Conservation (phyloP, 1,140 invertebrate species). For the Apis cerana region DNA sequence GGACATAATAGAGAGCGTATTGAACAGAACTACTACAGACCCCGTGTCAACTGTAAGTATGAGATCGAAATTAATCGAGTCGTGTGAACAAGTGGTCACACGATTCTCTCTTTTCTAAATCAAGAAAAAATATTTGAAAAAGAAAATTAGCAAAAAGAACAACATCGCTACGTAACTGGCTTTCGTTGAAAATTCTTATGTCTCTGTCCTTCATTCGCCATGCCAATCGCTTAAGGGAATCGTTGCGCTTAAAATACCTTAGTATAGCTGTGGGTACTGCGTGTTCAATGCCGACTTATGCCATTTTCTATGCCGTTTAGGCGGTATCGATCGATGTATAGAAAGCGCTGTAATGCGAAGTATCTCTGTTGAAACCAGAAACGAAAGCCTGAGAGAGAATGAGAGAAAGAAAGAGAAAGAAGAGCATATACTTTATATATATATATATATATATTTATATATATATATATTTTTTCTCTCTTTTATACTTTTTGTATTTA, state of each 20-base stretch:
- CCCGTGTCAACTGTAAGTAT: slow-evolving; percentile 46
- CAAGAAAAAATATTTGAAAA: not conserved
- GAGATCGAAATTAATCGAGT: not conserved
- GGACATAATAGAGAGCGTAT: slow-evolving; percentile 25
- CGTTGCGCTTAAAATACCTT: slow-evolving; percentile 59
- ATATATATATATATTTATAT: not conserved
- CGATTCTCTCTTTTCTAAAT: slow-evolving; percentile 1
- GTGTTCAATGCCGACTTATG: slow-evolving; percentile 48
- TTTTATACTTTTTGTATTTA: slow-evolving; percentile 6
- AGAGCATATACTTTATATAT: too few species aligned
- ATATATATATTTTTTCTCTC: slow-evolving; percentile 3
- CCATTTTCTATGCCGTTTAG: slow-evolving; percentile 32
- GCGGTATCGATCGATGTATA: slow-evolving; percentile 51
- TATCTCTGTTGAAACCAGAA: not conserved
- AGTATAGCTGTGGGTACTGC: slow-evolving; percentile 61
- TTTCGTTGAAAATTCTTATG: slow-evolving; percentile 52
- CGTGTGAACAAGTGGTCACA: not conserved
- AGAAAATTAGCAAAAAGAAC: not conserved
- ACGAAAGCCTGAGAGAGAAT: slow-evolving; percentile 43
- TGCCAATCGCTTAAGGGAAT: slow-evolving; percentile 56
- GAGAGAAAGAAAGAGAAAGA: not conserved
- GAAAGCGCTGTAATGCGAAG: slow-evolving; percentile 23
- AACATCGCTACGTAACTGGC: slow-evolving; percentile 12
- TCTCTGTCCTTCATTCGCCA: slow-evolving; percentile 53
- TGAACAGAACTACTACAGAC: slow-evolving; percentile 41